Evolutionary conservation across 2,113 vertebrate genomes (phyloP).

Genomic region (Rostratula benghalensis): DNA sequence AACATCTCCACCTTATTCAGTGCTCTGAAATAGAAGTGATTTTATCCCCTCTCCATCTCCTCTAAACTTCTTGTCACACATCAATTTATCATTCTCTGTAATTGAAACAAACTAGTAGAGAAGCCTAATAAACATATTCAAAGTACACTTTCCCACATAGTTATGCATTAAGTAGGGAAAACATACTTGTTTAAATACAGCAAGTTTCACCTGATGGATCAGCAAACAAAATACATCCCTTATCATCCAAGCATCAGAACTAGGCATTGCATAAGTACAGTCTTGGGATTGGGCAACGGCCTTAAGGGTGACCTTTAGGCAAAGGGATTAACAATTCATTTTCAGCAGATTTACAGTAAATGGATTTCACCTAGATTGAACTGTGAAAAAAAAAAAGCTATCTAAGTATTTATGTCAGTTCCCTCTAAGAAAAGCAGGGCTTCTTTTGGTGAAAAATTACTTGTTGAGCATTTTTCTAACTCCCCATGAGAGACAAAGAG

Average conservation of each 20-base stretch:
- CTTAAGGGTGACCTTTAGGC: not conserved
- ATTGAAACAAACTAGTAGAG: not conserved
- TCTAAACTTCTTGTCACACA: not conserved
- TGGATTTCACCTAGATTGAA: not conserved
- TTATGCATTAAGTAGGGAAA: not conserved
- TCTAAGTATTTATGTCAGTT: not conserved
- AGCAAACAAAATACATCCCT: constrained; percentile 23
- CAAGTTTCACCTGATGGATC: constrained; percentile 5
- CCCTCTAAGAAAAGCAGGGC: not conserved
- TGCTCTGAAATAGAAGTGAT: not conserved
- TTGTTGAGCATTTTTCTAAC: not conserved
- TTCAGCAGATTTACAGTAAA: not conserved
- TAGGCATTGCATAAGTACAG: not conserved
- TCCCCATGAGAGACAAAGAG: not conserved
- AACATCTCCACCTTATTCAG: not conserved
- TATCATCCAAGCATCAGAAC: constrained; percentile 4
- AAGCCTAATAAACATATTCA: not conserved
- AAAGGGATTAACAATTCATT: not conserved
- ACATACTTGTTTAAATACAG: not conserved
- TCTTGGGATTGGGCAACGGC: not conserved
- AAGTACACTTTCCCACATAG: not conserved
- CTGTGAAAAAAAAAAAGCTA: not conserved
- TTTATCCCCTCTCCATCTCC: fast-evolving
- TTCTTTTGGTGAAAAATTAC: not conserved
- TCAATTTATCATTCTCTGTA: fast-evolving